phyloP scores from a whole-genome alignment of 2,797 vertebrate species.

The Peromyscus nudipes region DNA sequence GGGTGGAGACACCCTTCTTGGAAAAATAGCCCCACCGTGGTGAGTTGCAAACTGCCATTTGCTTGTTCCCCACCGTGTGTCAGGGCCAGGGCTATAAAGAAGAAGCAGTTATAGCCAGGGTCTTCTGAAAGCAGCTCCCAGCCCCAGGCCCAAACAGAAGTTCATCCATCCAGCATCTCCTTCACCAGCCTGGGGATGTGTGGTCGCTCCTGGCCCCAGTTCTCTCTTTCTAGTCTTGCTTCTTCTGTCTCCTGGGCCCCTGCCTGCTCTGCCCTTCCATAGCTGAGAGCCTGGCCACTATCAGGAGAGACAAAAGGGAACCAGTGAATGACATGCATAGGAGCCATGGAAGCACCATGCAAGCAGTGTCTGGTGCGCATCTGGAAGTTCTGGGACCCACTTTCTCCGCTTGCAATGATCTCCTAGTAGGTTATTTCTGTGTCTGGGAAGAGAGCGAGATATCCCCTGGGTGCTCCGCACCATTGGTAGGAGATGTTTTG shows the following conservation, averaged over 20 bases:
- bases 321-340: not conserved
- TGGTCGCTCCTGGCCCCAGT: no score
- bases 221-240: not conserved
- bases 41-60: not conserved
- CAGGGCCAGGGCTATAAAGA: no score
- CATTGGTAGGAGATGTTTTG: not conserved
- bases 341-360: accelerated
- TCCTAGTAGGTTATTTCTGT: not conserved
- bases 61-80: not conserved
- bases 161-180: not conserved
- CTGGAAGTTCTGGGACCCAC: accelerated
- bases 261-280: not conserved
- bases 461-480: not conserved
- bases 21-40: not conserved
- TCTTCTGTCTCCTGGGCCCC: not conserved
- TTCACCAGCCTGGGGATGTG: accelerated
- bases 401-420: not conserved
- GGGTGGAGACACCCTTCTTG: not conserved
- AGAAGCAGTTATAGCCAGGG: not conserved
- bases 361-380: not conserved
- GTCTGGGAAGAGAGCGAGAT: not conserved
- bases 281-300: no score
- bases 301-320: not conserved
- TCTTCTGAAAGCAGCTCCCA: not conserved
- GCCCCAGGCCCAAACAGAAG: no score